Evolutionary conservation across 2,113 vertebrate genomes (phyloP), one percentile per base, ranked within the genome.

Genomic region (Verasper variegatus): DNA sequence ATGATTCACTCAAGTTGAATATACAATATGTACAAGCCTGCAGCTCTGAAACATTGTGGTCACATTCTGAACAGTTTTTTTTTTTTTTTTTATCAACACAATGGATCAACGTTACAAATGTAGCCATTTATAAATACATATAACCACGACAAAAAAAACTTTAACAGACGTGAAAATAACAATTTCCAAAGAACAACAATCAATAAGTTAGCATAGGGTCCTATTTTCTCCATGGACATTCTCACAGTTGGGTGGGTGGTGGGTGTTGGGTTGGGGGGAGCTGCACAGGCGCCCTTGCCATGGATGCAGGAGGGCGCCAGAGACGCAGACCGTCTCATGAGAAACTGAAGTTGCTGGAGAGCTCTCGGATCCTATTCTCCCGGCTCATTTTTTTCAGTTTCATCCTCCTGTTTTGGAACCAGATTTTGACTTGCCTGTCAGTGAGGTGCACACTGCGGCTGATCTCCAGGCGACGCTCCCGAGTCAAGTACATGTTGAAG

Each of bases 311-410:
- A 91, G 89, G 89, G 86, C 75, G 80, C 82, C 83, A 86, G 65
- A 86, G 75, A 83, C 75, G 31, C 80, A 82, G 72, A 94, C 93
- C 95, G 95, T 95, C 95, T 99, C 96, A 99, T 81, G 97, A 97
- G 94, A 98, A 99, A 93, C 95, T 96, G 94, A 97, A 99, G 94
- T 96, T 98, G 92, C 95, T 95, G 93, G 98, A 98, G 87, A 99
- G 96, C 95, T 99, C 97, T 80, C 98, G 96, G 91, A 99, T 98
- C 86, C 98, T 94, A 82, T 97, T 99, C 88, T 99, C 98, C 85
- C 98, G 94, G 94, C 97, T 99, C 97, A 99, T 99, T 95, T 99
- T 99, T 97, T 99, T 99, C 93, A 99, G 96, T 96, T 99, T 99
- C 98, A 99, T 99, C 89, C 97, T 96, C 91, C 97, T 96, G 93